Evolutionary conservation across 2,888 invertebrate species (phyloP).

Genomic region (Trichogramma evanescens): DNA sequence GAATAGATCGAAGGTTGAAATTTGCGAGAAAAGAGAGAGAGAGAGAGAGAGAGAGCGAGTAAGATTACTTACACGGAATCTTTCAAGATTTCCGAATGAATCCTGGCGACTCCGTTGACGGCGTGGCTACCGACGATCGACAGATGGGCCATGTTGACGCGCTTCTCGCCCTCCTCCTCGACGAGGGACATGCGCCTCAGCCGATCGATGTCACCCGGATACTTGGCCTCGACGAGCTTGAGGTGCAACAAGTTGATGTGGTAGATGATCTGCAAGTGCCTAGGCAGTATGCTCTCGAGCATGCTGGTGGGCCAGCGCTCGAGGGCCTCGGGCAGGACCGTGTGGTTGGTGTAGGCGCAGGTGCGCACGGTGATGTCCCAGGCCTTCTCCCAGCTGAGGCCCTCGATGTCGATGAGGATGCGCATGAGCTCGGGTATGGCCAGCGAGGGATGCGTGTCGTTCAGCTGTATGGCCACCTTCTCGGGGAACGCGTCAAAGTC

Average conservation of each 20-base stretch:
- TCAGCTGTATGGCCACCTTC: slow-evolving; percentile 95
- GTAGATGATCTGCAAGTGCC: slow-evolving; percentile 96
- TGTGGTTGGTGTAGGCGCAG: slow-evolving; percentile 99
- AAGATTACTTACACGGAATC: slow-evolving; percentile 61
- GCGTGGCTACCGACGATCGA: slow-evolving; percentile 94
- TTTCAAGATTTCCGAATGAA: slow-evolving; percentile 96
- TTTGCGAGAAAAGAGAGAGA: background rate
- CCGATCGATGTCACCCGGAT: slow-evolving; percentile 74
- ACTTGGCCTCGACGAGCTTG: slow-evolving; percentile 60
- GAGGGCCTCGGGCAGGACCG: slow-evolving; percentile 93
- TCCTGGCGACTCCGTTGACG: slow-evolving; percentile 93
- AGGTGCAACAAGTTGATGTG: slow-evolving; percentile 88
- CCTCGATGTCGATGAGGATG: slow-evolving; percentile 87
- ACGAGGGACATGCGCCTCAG: slow-evolving; percentile 86
- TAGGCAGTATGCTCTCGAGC: slow-evolving; percentile 81
- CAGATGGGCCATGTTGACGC: slow-evolving; percentile 97
- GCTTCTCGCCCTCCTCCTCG: slow-evolving; percentile 92
- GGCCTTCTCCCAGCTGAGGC: slow-evolving; percentile 82
- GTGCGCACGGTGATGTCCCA: slow-evolving; percentile 81
- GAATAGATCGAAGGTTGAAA: background rate
- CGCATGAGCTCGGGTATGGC: slow-evolving; percentile 97
- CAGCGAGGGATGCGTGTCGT: slow-evolving; percentile 97
- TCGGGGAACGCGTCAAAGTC: slow-evolving; percentile 85
- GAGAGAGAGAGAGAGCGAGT: background rate
- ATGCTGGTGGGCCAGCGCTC: slow-evolving; percentile 90